Conservation (phyloP, 2,888 invertebrate species). For the Acronicta aceris region DNA sequence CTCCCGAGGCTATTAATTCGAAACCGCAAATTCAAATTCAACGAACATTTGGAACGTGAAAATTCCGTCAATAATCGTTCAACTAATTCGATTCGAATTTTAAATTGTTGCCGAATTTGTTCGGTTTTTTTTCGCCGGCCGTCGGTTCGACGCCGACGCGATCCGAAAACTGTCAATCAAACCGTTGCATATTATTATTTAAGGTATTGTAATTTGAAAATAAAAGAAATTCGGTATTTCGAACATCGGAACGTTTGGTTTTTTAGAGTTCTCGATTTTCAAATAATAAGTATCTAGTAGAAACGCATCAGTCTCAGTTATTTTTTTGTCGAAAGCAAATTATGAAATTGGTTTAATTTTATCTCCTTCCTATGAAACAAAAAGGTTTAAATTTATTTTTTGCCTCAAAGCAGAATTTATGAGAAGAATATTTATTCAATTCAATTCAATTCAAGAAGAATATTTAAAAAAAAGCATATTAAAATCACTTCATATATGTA, state of each 20-base stretch:
- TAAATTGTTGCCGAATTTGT: constrained; percentile 61
- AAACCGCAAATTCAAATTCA: constrained; percentile 66
- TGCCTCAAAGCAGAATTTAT: background rate
- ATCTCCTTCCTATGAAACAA: background rate
- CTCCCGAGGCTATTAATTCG: constrained; percentile 51
- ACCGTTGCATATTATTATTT: constrained; percentile 62
- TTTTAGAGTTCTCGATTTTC: constrained; percentile 53
- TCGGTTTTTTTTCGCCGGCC: constrained; percentile 54
- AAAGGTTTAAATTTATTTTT: background rate
- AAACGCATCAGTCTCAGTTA: constrained; percentile 27
- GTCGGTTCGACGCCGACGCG: constrained; percentile 55
- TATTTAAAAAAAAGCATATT: too few species aligned
- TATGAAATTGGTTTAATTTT: constrained; percentile 27
- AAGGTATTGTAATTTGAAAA: constrained; percentile 62
- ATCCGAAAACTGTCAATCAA: constrained; percentile 63
- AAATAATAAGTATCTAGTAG: constrained; percentile 46
- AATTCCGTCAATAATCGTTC: constrained; percentile 83
- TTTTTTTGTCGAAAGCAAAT: constrained; percentile 38
- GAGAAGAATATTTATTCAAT: too few species aligned
- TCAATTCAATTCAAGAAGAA: too few species aligned
- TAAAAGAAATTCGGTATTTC: constrained; percentile 59
- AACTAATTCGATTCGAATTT: constrained; percentile 83
- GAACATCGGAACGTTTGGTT: constrained; percentile 51
- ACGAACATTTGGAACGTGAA: constrained; percentile 84
- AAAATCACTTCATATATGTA: too few species aligned